These are phyloP conservation scores for Coelinius sp. DNA, from an alignment of 2,888 invertebrate genomes.

Conservation along the genomic window DNA sequence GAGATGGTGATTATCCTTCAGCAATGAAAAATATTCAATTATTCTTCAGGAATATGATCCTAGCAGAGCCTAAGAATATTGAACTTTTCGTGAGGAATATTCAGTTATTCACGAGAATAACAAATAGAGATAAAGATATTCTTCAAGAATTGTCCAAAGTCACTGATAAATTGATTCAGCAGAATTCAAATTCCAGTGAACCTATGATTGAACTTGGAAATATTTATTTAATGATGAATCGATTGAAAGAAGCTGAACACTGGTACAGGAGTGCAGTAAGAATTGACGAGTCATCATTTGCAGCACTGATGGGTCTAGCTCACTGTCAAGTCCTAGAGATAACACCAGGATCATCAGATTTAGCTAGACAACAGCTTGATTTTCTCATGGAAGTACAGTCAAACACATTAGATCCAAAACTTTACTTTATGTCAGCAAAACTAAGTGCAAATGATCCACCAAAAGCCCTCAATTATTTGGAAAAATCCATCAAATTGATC, in stretches of 20 bases:
- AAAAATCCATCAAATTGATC: constrained; percentile 76
- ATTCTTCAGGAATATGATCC: constrained; percentile 78
- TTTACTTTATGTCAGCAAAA: constrained; percentile 80
- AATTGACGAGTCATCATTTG: constrained; percentile 86
- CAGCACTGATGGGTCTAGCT: constrained; percentile 86
- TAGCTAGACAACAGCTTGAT: constrained; percentile 88
- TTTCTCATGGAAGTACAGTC: constrained; percentile 86
- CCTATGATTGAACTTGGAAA: constrained; percentile 87
- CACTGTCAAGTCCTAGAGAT: constrained; percentile 82
- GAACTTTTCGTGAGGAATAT: constrained; percentile 80
- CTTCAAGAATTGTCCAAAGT: constrained; percentile 82
- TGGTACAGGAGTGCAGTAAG: constrained; percentile 87
- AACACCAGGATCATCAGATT: constrained; percentile 75
- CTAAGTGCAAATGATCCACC: constrained; percentile 73
- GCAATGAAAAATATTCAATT: constrained; percentile 80
- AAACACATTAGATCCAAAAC: constrained; percentile 77
- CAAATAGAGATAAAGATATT: constrained; percentile 78
- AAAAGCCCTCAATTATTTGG: constrained; percentile 75
- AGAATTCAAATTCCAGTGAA: constrained; percentile 73
- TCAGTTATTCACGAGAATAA: constrained; percentile 81
- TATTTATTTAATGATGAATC: constrained; percentile 82
- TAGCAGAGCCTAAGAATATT: constrained; percentile 84
- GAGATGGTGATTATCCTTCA: constrained; percentile 83
- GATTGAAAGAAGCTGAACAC: constrained; percentile 83
- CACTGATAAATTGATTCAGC: constrained; percentile 84